Base-by-base conservation (phyloP, 2,888 invertebrate species). In the Apamea sordens region DNA sequence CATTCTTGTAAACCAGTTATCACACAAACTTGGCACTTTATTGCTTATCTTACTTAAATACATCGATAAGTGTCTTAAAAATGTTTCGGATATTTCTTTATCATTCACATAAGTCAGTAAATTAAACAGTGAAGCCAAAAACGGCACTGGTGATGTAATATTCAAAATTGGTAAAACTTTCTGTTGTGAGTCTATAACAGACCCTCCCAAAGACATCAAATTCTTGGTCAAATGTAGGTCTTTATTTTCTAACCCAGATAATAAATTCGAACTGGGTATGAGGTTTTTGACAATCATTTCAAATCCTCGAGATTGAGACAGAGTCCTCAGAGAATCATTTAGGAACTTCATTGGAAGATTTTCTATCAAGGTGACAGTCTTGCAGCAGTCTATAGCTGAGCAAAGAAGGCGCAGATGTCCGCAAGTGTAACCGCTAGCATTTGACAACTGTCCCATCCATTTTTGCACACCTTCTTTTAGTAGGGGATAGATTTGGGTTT, bases 1-100 rank as follows among this genome's bases (percentile, higher is more conserved):
- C 88, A 97, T 96, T 94, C 97, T 97, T 0, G 97, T 97, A 90
- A 97, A 97, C 97, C 97, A 97, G 90, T 97, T 97, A 68, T 95
- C 95, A 79, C 95, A 95, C n/a, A 97, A 93, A 88, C 94, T 95
- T 76, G 95, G 95, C 36, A 87, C 78, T 77, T 85, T 92, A 36
- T 91, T 92, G 11, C 94, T 93, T 28, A 97, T 83, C 74, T 92
- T 92, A 75, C 90, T 92, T 41, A 97, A 91, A 91, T 97, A 97
- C n/a, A 88, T 89, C 77, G 87, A 89, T 73, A 92, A 93, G 89
- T 91, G 95, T 91, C 92, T 91, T 44, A 97, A 88, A 88, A 97
- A 97, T 36, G 87, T 76, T 61, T 94, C 88, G 76, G 95, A 94
- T 28, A 97, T 87, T 90, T 95, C 87, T 85, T 90, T 92, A 69